Conservation (phyloP, 2,113 vertebrate genomes). For the Empidonax alnorum region DNA sequence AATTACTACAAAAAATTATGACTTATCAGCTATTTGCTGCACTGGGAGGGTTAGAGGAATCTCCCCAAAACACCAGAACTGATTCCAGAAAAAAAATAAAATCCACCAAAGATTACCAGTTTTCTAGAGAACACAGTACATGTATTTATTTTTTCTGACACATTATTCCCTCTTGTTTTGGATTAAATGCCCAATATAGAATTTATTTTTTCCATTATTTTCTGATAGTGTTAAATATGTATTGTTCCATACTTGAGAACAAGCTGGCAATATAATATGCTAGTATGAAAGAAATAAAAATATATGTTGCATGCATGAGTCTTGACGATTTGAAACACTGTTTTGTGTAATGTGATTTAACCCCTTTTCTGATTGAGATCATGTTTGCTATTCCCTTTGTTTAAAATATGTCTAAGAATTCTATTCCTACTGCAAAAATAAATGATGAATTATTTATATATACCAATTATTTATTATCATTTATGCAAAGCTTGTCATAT, state of each 20-base stretch:
- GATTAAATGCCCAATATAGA: not conserved
- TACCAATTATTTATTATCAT: constrained; percentile 99
- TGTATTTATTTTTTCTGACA: not conserved
- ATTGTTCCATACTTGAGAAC: not conserved
- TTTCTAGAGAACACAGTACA: not conserved
- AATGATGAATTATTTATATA: constrained; percentile 98
- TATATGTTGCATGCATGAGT: not conserved
- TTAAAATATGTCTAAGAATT: constrained; percentile 82
- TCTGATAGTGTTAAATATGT: not conserved
- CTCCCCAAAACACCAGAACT: not conserved
- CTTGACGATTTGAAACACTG: constrained; percentile 55
- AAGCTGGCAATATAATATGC: not conserved
- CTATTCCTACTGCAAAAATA: constrained; percentile 96
- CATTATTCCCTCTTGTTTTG: not conserved
- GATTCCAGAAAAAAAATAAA: not conserved
- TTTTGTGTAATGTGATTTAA: constrained; percentile 64
- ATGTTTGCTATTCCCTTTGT: constrained; percentile 77
- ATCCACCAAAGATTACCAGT: not conserved
- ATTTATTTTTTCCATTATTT: constrained; percentile 20
- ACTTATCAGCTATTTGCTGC: not conserved
- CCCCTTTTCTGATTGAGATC: constrained; percentile 72
- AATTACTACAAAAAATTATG: not conserved
- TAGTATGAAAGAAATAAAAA: constrained; percentile 46
- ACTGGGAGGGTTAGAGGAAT: not conserved
- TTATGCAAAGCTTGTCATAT: constrained; percentile 98